Evolutionary conservation across 1,140 invertebrate species (phyloP), one percentile per base, ranked within the genome.

Genomic region (Cheumatopsyche charites): DNA sequence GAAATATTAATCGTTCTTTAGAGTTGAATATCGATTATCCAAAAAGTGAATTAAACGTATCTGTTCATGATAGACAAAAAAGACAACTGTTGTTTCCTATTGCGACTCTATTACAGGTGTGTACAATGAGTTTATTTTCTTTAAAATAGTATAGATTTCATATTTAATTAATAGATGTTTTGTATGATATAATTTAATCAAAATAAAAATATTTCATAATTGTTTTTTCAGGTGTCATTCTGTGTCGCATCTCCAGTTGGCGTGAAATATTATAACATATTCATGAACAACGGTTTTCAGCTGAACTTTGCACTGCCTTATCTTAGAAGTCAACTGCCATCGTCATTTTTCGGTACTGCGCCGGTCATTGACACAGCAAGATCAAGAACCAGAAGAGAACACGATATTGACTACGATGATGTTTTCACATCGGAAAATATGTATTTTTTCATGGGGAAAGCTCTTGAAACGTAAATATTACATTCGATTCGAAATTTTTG

Each of bases 281-380:
- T 45, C 12, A 15, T 83, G 0, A 84, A 84, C 70, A 82, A 79
- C 75, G 82, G 80, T 0, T 78, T 84, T 47, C 83, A 85, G 77
- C 78, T 80, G 2, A 85, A 84, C 73, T 85, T 85, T 62, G 79
- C 81, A 36, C 77, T 83, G 6, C 83, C 83, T 0, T 82, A 81
- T 79, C 82, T 81, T 15, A 73, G 80, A 62, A 79, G 75, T 21
- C 80, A 85, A 66, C 80, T 83, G 63, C 82, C 83, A 1, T 15
- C 78, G 0, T 80, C 82, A n/a, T 79, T 84, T 17, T 71, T 84
- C 13, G 76, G 77, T 9, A 79, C 79, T 0, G 81, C 83, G 55
- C 76, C 78, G 7, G 80, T 80, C 0, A 83, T 83, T 23, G 72
- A 76, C 13, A 7, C n/a, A 1, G 81, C 61, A 42, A 72, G 73